Evolutionary conservation across 2,888 invertebrate genomes (phyloP).

Genomic region (Acholoe squamosa): DNA sequence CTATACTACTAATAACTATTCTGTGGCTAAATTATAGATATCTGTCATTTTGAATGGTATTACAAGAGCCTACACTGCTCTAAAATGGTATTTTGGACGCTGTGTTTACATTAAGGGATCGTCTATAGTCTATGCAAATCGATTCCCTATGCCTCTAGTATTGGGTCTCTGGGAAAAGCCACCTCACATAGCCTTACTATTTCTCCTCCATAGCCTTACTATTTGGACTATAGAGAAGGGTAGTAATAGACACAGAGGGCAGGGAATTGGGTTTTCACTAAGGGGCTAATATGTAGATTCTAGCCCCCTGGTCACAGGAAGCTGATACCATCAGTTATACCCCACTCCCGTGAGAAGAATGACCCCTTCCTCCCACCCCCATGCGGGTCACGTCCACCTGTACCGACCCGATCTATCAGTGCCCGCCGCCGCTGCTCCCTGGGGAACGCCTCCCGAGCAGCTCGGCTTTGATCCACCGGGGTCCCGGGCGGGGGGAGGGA

Average conservation of each 20-base stretch:
- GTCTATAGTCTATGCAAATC: too few species aligned
- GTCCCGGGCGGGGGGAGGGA: not conserved
- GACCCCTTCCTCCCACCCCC: not conserved
- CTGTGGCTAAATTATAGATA: too few species aligned
- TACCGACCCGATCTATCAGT: slow-evolving; percentile 26
- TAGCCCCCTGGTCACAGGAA: not conserved
- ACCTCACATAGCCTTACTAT: too few species aligned
- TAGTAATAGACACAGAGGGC: not conserved
- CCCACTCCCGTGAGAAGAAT: not conserved
- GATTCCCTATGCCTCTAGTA: too few species aligned
- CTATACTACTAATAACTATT: too few species aligned
- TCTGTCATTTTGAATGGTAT: too few species aligned
- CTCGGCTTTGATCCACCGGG: slow-evolving; percentile 49
- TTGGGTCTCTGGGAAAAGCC: too few species aligned
- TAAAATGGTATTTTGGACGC: too few species aligned
- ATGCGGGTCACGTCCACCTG: slow-evolving; percentile 55
- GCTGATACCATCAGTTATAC: slow-evolving; percentile 19
- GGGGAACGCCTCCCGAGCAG: not conserved
- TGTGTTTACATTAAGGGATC: too few species aligned
- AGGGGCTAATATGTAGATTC: slow-evolving; percentile 47
- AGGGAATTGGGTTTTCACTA: not conserved
- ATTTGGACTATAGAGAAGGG: not conserved
- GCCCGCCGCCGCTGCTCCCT: not conserved
- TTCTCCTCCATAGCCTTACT: too few species aligned
- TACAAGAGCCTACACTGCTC: too few species aligned